Percentiles rank a stretch among this genome's conserved stretches.
Conservation (phyloP, 2,888 invertebrate species). For the Xestia ashworthii region DNA sequence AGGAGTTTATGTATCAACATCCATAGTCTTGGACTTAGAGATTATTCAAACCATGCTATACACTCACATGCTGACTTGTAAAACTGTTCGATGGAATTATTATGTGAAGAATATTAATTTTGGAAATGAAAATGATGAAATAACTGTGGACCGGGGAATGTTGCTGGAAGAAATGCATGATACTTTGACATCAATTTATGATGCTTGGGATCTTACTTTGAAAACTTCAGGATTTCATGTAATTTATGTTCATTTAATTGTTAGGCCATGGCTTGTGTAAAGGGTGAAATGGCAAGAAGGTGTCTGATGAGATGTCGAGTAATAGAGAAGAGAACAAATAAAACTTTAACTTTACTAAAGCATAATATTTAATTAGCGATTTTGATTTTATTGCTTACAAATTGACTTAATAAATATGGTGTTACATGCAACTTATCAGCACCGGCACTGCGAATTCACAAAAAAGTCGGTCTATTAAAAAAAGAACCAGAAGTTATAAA, state of each 20-base stretch:
- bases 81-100: conserved; percentile 45
- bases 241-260: not conserved
- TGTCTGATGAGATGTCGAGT: not conserved
- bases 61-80: conserved; percentile 33
- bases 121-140: conserved; percentile 29
- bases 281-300: not conserved
- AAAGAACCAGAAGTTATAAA: not conserved
- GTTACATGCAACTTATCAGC: too few species aligned
- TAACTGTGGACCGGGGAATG: conserved; percentile 24
- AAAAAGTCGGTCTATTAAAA: not conserved
- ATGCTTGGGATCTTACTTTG: conserved; percentile 45
- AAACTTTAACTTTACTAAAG: too few species aligned
- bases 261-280: not conserved
- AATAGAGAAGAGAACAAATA: not conserved
- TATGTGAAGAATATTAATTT: conserved; percentile 30
- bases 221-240: conserved; percentile 40
- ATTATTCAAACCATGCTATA: conserved; percentile 29
- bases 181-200: conserved; percentile 16
- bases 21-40: conserved; percentile 51
- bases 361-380: not conserved
- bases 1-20: conserved; percentile 30
- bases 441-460: not conserved
- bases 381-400: not conserved
- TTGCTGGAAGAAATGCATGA: conserved; percentile 22
- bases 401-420: not conserved